Base-by-base conservation (phyloP, 2,888 invertebrate species). In the Hoplodrina blanda region DNA sequence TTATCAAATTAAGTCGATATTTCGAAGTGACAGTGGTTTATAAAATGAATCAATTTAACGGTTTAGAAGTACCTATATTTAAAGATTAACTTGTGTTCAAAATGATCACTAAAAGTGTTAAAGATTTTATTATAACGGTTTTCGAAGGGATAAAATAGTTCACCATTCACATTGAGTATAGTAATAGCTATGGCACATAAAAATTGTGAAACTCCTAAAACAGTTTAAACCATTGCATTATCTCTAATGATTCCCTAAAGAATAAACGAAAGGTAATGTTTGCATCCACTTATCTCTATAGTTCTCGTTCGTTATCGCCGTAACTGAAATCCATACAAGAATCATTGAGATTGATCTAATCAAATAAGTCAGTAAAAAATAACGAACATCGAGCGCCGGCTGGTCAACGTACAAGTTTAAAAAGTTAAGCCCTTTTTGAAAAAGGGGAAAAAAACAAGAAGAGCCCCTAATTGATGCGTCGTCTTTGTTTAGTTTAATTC, bases 401-500 rank as follows among this genome's bases (percentile, higher is more conserved):
- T 91, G 91, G 91, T 91, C 94, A 91, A 90, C 89, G 91, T 88
- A 94, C 94, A 95, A 92, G 91, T 92, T 94, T 92, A 91, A 95
- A 94, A 95, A 93, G 90, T 93, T 92, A 90, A 94, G 91, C 91
- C 93, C 92, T 92, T 95, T 94, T 94, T 91, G 84, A 86, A 88
- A 90, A 89, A 88, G 84, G 85, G 77, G 85, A 87, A 92, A 91
- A 94, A 92, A 91, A 82, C 79, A 87, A 92, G 89, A 89, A 90
- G 88, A 90, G 91, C 88, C 92, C 93, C 95, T 96, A 96, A 96
- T 96, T 96, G 96, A 96, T 96, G 96, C 96, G 95, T 96, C 95
- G 95, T 94, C 96, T 96, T 96, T 96, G 96, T 95, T 96, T 95
- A 96, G 96, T 95, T 96, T 95, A 96, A 96, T 96, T 96, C 96